phyloP scores from a whole-genome alignment of 2,888 invertebrate genomes.

The Zygogramma bicolorata region DNA sequence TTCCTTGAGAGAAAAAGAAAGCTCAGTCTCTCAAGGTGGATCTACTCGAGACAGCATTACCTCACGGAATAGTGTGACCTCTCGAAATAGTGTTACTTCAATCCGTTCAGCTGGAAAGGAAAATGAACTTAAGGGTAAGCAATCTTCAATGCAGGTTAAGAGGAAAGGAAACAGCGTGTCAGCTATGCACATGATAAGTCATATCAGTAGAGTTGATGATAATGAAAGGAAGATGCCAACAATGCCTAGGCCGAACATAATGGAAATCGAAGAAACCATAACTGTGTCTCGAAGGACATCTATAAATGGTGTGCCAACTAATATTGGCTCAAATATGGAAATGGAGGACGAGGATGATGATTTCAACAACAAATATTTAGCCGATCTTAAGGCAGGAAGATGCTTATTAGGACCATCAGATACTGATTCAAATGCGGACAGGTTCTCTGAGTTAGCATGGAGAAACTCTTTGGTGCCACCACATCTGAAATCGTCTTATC shows the following conservation, averaged over 20 bases:
- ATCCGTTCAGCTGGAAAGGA: slow-evolving; percentile 17
- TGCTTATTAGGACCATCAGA: slow-evolving; percentile 59
- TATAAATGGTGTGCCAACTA: slow-evolving; percentile 33
- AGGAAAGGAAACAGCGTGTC: slow-evolving; percentile 41
- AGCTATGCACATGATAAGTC: slow-evolving; percentile 19
- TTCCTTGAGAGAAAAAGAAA: slow-evolving; percentile 28
- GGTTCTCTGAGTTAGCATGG: slow-evolving; percentile 79
- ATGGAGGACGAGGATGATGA: slow-evolving; percentile 91
- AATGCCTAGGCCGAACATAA: slow-evolving; percentile 30
- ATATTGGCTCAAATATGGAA: slow-evolving; percentile 37
- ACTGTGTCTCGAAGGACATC: slow-evolving; percentile 57
- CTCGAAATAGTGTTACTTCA: slow-evolving; percentile 21
- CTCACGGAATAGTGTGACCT: slow-evolving; percentile 13
- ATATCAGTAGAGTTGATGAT: neutral
- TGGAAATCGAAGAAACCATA: slow-evolving; percentile 53
- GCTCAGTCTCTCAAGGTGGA: neutral
- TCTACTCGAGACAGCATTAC: slow-evolving; percentile 26
- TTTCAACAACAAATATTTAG: slow-evolving; percentile 84
- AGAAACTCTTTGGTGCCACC: slow-evolving; percentile 88
- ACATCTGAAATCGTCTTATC: slow-evolving; percentile 87
- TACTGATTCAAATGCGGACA: slow-evolving; percentile 58
- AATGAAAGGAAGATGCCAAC: slow-evolving; percentile 32
- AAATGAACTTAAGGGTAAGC: slow-evolving; percentile 1
- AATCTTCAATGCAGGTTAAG: slow-evolving; percentile 5
- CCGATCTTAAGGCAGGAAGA: slow-evolving; percentile 74